A percentile compares a stretch with the other conserved stretches of the same genome.
Evolutionary conservation across 2,797 vertebrate genomes (phyloP).

Genomic region (Sardinella longiceps): DNA sequence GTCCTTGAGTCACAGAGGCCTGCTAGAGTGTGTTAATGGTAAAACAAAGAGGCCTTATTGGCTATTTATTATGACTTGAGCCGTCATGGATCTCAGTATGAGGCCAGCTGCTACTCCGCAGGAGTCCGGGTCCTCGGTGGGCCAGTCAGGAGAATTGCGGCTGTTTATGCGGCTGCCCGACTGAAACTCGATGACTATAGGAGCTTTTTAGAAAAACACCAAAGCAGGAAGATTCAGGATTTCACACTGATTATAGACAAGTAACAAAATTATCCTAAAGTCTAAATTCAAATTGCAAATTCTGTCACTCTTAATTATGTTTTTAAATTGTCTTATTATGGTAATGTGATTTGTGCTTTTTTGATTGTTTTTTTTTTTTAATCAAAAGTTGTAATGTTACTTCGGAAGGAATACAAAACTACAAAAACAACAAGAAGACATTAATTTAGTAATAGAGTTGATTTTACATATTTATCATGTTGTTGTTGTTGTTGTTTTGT

Average conservation of each 20-base stretch:
- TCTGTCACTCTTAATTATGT: too few species aligned
- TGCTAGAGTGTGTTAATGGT: conserved; percentile 54
- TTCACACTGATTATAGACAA: background rate
- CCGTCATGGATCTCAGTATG: background rate
- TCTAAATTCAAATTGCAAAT: background rate
- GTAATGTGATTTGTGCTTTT: too few species aligned
- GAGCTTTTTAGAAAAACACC: background rate
- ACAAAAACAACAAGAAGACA: too few species aligned
- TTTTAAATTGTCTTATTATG: too few species aligned
- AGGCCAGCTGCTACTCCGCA: background rate
- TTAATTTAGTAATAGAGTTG: too few species aligned
- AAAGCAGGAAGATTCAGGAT: background rate
- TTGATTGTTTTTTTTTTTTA: too few species aligned
- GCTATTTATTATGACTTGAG: conserved; percentile 7
- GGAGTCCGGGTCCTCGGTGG: background rate
- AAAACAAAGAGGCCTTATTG: conserved; percentile 51
- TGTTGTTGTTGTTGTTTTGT: background rate
- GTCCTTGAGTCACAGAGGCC: conserved; percentile 54
- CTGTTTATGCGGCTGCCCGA: background rate
- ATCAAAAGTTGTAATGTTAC: too few species aligned
- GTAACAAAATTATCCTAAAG: background rate
- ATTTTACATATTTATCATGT: too few species aligned
- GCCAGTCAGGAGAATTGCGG: background rate
- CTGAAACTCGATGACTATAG: background rate
- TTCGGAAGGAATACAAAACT: too few species aligned